Percentiles rank a stretch among this genome's conserved stretches.
Evolutionary conservation across 2,113 vertebrate genomes (phyloP).

Genomic region (Nanger granti): DNA sequence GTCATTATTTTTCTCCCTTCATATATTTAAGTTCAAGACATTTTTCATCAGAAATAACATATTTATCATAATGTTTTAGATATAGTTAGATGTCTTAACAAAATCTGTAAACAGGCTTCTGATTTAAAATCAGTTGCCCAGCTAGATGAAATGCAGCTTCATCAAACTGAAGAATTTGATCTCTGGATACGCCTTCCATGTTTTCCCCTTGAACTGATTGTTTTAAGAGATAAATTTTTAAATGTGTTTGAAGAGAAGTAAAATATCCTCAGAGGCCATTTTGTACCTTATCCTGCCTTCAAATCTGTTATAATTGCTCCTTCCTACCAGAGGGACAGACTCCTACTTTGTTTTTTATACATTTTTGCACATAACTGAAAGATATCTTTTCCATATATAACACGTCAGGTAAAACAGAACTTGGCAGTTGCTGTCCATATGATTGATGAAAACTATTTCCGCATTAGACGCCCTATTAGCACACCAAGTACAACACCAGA

Average conservation of each 20-base stretch:
- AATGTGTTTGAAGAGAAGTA: not conserved
- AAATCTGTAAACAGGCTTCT: not conserved
- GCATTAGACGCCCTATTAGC: not conserved
- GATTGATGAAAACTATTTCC: not conserved
- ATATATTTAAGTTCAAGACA: slow-evolving; percentile 2
- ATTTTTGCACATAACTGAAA: not conserved
- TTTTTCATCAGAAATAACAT: not conserved
- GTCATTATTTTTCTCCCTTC: not conserved
- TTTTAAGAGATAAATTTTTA: slow-evolving; percentile 2
- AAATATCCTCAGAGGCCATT: slow-evolving; percentile 2
- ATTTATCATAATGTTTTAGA: not conserved
- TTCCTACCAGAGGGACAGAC: not conserved
- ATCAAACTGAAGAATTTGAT: not conserved
- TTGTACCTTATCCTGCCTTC: not conserved
- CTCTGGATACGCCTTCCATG: not conserved
- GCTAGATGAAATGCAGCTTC: not conserved
- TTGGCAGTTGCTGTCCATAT: not conserved
- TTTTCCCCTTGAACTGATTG: not conserved
- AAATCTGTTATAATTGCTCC: not conserved
- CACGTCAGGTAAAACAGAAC: not conserved
- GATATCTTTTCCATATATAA: not conserved
- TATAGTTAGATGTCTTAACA: not conserved
- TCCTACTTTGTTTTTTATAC: not conserved
- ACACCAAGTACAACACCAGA: not conserved
- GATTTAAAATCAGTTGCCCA: slow-evolving; percentile 17